Evolutionary conservation across 2,797 vertebrate species (phyloP), one percentile per base, ranked within the genome.

Genomic region (Arctocebus calabarensis): DNA sequence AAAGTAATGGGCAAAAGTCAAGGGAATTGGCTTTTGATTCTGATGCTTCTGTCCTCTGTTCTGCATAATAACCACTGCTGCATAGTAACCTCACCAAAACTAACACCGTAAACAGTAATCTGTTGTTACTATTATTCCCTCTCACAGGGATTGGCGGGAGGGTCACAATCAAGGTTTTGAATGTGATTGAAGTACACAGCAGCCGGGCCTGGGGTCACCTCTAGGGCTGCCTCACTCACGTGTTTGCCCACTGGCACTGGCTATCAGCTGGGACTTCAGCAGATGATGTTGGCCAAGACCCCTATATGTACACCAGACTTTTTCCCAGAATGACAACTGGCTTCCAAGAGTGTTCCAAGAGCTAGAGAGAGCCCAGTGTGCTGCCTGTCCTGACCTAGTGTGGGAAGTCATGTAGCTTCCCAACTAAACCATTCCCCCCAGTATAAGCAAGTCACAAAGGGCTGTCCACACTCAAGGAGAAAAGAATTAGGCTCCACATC

Each of bases 1-100:
- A 95, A 81, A 59, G 8, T 45, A 34, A 74, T 40, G 13, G 19
- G 62, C 43, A 87, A 71, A 83, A 77, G 29, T 73, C n/a, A 92
- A 89, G 45, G 37, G 13, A 59, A 81, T 1, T 27, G 25, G 13
- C 4, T 64, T 92, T 85, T 88, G 64, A 88, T 91, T 84, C 43
- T 71, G 22, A 2, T 37, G 19, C 11, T 89, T 66, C 19, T 59
- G 22, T 45, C 82, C 6, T 66, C 19, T 45, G 29, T 48, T 81
- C 55, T n/a, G n/a, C n/a, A n/a, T n/a, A n/a, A n/a, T 71, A 78
- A n/a, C 55, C 48, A 29, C n/a, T 23, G 16, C 9, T 84, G 1
- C 34, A 34, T 59, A 34, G 79, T 71, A 87, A 43, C 3, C 13
- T 45, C 16, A 57, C 59, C 40, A 45, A 83, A 86, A 19, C 32